Evolutionary conservation across 2,888 invertebrate genomes (phyloP).

Genomic region (Drosophila fulvimacula): DNA sequence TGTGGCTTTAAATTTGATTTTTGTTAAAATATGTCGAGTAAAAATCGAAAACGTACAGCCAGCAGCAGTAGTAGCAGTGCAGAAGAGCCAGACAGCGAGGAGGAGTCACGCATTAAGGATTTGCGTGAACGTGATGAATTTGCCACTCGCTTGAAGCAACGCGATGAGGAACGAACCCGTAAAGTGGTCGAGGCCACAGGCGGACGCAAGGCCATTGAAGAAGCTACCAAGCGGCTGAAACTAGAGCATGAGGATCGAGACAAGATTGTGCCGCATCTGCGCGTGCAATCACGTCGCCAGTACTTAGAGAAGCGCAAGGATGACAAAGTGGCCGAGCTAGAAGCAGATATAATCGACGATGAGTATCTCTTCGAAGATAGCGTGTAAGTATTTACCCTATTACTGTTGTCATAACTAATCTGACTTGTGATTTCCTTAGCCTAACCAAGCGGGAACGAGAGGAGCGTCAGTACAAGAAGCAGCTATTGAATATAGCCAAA

Average conservation of each 20-base stretch:
- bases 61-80: slow-evolving; percentile 74
- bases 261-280: slow-evolving; percentile 93
- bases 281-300: slow-evolving; percentile 95
- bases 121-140: slow-evolving; percentile 97
- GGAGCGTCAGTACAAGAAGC: slow-evolving; percentile 95
- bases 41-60: slow-evolving; percentile 69
- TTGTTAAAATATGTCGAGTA: slow-evolving; percentile 65
- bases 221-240: slow-evolving; percentile 95
- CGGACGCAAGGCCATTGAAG: slow-evolving; percentile 90
- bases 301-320: slow-evolving; percentile 98
- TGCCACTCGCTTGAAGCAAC: slow-evolving; percentile 92
- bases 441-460: slow-evolving; percentile 93
- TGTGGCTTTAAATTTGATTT: slow-evolving; percentile 2
- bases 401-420: too few relatives aligned
- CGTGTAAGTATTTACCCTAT: slow-evolving; percentile 87
- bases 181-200: slow-evolving; percentile 89
- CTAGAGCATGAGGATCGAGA: slow-evolving; percentile 94
- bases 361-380: slow-evolving; percentile 96
- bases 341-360: slow-evolving; percentile 97
- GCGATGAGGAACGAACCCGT: slow-evolving; percentile 94
- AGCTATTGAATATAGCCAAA: slow-evolving; percentile 94
- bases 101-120: slow-evolving; percentile 92
- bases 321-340: slow-evolving; percentile 97
- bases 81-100: slow-evolving; percentile 88
- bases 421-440: slow-evolving; percentile 84